Base-by-base conservation (phyloP, 2,888 invertebrate genomes). In the Rhamnusium bicolor region DNA sequence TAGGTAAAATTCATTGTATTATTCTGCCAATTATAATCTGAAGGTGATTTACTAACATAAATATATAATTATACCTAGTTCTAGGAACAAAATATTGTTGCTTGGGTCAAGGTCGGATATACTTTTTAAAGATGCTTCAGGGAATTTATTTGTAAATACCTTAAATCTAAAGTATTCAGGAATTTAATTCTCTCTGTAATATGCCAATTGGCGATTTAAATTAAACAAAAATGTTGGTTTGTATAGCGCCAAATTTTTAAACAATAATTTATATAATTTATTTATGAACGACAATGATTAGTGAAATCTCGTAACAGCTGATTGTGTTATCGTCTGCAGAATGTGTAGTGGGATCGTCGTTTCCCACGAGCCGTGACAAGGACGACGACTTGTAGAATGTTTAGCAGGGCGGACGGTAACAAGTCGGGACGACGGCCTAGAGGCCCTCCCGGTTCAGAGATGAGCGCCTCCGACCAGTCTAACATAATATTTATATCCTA, bases 361-460 rank as follows among this genome's bases (percentile, higher is more conserved):
- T 70, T 70, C 70, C 70, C 70, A 70, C 70, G 79, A 79, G 78
- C 77, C 79, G 82, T 81, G 82, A 84, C 85, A 86, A 84, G 84
- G 86, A 85, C 85, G 84, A 84, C 84, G 82, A 86, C 84, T 84
- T 84, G 85, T 84, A 85, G 85, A 86, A 85, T 85, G 84, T 70
- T 79, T 69, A 71, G 60, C 71, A 60, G 71, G 71, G 71, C 71
- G 71, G 71, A 70, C 63, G 63, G 67, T 69, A 62, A 58, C 66
- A 60, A 71, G 66, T 71, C 63, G 71, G 71, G 71, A 54, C 66
- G 71, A 71, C 56, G 49, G 71, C 58, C 71, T 67, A 51, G 51
- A 51, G 51, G 51, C 51, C 51, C 51, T 51, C 51, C 16, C 51
- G 51, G 51, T 51, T 51, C 51, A 51, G 51, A 51, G 51, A 51